phyloP scores from a whole-genome alignment of 2,113 vertebrate genomes.

The Cariama cristata region DNA sequence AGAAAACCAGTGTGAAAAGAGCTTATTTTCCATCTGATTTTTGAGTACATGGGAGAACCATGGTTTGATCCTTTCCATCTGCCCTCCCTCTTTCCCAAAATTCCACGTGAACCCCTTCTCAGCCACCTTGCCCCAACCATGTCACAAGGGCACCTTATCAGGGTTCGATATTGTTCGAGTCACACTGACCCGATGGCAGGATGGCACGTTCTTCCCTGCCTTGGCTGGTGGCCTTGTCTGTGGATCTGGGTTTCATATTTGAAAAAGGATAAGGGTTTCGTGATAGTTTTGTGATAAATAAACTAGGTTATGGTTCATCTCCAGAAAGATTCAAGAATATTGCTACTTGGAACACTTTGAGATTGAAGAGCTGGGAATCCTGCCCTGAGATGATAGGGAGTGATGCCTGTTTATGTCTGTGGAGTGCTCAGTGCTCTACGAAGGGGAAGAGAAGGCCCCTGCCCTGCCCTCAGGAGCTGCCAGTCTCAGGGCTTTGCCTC shows the following conservation, averaged over 20 bases:
- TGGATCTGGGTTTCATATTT: constrained; percentile 27
- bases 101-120: not conserved
- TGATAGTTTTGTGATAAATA: constrained; percentile 24
- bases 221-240: constrained; percentile 35
- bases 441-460: not conserved
- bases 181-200: not conserved
- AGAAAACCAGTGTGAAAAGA: not conserved
- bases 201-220: constrained; percentile 15
- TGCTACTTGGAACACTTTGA: not conserved
- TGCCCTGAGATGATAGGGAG: not conserved
- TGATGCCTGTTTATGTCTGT: rapidly evolving
- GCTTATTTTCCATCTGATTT: not conserved
- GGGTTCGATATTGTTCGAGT: not conserved
- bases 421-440: not conserved
- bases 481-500: not conserved
- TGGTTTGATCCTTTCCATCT: not conserved
- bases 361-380: not conserved
- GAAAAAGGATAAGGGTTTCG: constrained; percentile 38
- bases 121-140: not conserved
- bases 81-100: not conserved
- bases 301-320: constrained; percentile 6
- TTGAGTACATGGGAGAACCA: not conserved
- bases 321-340: not conserved
- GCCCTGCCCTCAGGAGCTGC: not conserved
- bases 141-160: constrained; percentile 43